Evolutionary conservation across 2,888 invertebrate species (phyloP).

Genomic region (Brenthis ino): DNA sequence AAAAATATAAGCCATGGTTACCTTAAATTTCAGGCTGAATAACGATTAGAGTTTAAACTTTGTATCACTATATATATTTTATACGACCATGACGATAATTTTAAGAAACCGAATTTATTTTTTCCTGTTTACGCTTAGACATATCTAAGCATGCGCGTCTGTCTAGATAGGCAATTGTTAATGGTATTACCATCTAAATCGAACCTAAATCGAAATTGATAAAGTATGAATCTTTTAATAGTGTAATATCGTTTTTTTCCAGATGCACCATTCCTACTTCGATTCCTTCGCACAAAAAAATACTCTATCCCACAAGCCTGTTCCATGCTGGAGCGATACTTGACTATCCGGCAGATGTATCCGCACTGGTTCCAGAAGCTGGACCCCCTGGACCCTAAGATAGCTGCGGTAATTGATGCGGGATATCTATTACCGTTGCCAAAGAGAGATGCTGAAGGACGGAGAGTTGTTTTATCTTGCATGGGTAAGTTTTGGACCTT

Average conservation of each 20-base stretch:
- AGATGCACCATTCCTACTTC: slow-evolving; percentile 90
- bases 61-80: no score
- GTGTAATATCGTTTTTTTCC: slow-evolving; percentile 36
- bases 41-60: no score
- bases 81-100: no score
- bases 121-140: no score
- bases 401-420: slow-evolving; percentile 90
- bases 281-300: slow-evolving; percentile 93
- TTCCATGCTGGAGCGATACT: slow-evolving; percentile 93
- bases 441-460: slow-evolving; percentile 88
- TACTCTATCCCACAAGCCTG: slow-evolving; percentile 93
- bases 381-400: slow-evolving; percentile 89
- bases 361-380: slow-evolving; percentile 93
- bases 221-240: neutral
- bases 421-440: slow-evolving; percentile 90
- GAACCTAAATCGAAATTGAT: no score
- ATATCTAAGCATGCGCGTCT: no score
- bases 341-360: slow-evolving; percentile 91
- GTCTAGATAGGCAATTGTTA: no score
- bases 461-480: slow-evolving; percentile 89
- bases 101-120: no score
- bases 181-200: no score
- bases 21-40: no score
- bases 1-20: no score
- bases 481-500: slow-evolving; percentile 81